These are phyloP conservation scores for Balanococcus diminutus DNA, from an alignment of 2,888 invertebrate genomes.

Conservation along the genomic window DNA sequence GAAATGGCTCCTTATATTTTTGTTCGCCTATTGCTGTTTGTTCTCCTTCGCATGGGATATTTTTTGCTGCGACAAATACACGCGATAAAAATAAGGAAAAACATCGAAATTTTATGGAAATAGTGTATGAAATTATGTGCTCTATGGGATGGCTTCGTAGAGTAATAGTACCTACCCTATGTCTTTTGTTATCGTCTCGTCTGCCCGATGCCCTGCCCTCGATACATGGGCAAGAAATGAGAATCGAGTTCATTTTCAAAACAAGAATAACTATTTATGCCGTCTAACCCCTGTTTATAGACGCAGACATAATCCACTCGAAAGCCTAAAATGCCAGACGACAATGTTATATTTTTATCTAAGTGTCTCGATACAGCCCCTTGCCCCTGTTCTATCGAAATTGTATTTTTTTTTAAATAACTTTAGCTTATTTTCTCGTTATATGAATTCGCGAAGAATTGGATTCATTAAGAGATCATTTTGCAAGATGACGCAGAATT, in stretches of 20 bases:
- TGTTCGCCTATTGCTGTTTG: background rate
- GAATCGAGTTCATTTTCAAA: constrained; percentile 47
- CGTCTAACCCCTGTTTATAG: constrained; percentile 51
- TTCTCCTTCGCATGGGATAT: background rate
- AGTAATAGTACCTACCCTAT: constrained; percentile 51
- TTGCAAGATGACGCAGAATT: background rate
- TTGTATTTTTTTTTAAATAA: constrained; percentile 28
- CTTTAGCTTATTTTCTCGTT: constrained; percentile 38
- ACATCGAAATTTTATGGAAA: constrained; percentile 53
- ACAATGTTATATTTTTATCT: constrained; percentile 46
- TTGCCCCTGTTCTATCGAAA: too few species aligned
- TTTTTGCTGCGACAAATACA: constrained; percentile 45
- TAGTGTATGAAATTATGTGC: constrained; percentile 41
- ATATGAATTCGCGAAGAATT: background rate
- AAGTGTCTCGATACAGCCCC: constrained; percentile 36
- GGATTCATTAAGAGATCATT: background rate
- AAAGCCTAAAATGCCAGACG: constrained; percentile 49
- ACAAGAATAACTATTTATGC: constrained; percentile 53
- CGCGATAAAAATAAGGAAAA: constrained; percentile 55
- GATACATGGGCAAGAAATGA: constrained; percentile 26
- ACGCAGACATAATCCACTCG: constrained; percentile 51
- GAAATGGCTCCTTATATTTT: background rate
- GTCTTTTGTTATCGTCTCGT: constrained; percentile 48
- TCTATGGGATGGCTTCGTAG: constrained; percentile 31
- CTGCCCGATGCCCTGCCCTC: too few species aligned